Evolutionary conservation across 2,888 invertebrate genomes (phyloP).

Genomic region (Sericinus montela): DNA sequence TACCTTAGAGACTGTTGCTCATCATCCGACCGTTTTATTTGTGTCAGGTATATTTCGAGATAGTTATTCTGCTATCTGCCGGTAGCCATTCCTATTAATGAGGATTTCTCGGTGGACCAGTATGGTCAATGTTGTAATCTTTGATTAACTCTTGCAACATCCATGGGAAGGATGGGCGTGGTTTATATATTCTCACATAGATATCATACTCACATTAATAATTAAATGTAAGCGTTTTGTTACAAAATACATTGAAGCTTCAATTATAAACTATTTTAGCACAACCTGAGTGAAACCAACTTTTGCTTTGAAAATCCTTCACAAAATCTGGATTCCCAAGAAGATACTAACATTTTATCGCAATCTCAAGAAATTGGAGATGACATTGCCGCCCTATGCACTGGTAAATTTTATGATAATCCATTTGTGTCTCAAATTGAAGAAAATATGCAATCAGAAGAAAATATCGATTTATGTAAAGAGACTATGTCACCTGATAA

Average conservation of each 20-base stretch:
- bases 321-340: constrained; percentile 59
- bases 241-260: too few relatives aligned
- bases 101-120: too few relatives aligned
- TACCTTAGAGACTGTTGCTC: too few relatives aligned
- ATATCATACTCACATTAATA: neutral
- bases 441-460: constrained; percentile 4
- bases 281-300: constrained; percentile 49
- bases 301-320: constrained; percentile 78
- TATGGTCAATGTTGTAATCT: too few relatives aligned
- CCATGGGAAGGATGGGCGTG: too few relatives aligned
- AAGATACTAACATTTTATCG: constrained; percentile 27
- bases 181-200: too few relatives aligned
- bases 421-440: constrained; percentile 46
- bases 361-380: constrained; percentile 60
- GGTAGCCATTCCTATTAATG: too few relatives aligned
- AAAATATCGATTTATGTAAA: neutral
- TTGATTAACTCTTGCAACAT: too few relatives aligned
- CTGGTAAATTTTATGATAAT: constrained; percentile 77
- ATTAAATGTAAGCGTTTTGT: too few relatives aligned
- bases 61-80: too few relatives aligned
- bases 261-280: constrained; percentile 13
- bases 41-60: too few relatives aligned
- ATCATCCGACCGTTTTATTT: too few relatives aligned
- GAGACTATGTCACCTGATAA: neutral
- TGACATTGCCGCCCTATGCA: constrained; percentile 75